A percentile compares a stretch with the other conserved stretches of the same genome.
Evolutionary conservation across 2,888 invertebrate genomes (phyloP).

Genomic region (Pogonocherus hispidulus): DNA sequence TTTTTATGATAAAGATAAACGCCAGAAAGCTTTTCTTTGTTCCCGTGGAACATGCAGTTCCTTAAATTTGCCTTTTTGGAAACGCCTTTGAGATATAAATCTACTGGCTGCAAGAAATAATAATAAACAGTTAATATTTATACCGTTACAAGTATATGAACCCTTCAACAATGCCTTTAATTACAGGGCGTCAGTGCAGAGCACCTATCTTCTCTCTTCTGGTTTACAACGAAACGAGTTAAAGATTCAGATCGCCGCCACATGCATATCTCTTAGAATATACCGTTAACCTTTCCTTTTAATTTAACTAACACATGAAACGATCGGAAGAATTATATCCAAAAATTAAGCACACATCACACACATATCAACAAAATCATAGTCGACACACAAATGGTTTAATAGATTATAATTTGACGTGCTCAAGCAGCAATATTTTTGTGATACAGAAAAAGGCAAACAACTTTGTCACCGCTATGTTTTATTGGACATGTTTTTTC

Average conservation of each 20-base stretch:
- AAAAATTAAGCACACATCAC: background rate
- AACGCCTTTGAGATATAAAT: conserved; percentile 1
- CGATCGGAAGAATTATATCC: background rate
- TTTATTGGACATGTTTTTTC: too few relatives aligned
- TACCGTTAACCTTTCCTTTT: background rate
- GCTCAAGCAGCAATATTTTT: too few relatives aligned
- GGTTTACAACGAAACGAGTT: background rate
- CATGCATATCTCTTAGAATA: background rate
- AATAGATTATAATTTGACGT: too few relatives aligned
- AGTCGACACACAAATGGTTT: too few relatives aligned
- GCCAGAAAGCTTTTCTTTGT: too few relatives aligned
- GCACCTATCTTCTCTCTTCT: background rate
- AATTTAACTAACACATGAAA: background rate
- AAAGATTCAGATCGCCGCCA: background rate
- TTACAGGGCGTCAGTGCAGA: conserved; percentile 7
- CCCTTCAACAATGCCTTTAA: conserved; percentile 20
- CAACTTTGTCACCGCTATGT: too few relatives aligned
- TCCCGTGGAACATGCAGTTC: too few relatives aligned
- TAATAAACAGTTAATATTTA: conserved; percentile 3
- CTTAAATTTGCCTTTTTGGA: too few relatives aligned
- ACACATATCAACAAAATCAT: background rate
- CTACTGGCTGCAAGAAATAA: conserved; percentile 1
- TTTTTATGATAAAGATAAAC: too few relatives aligned
- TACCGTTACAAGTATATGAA: conserved; percentile 16
- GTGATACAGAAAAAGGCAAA: too few relatives aligned